phyloP scores from a whole-genome alignment of 2,113 vertebrate species.

The Ochotona princeps region DNA sequence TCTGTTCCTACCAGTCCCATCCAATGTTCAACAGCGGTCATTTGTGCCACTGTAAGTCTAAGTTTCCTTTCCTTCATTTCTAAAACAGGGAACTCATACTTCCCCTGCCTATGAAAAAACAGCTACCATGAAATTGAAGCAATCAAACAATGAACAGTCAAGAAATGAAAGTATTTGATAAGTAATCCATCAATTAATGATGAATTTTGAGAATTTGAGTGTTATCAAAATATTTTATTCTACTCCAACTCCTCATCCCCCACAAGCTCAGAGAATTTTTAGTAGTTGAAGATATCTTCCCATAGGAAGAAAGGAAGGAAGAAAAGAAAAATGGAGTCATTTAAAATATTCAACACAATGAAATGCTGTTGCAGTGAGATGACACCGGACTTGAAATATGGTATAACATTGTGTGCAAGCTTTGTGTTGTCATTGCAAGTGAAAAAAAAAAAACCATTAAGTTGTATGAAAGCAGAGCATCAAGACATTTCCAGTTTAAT shows the following conservation, averaged over 20 bases:
- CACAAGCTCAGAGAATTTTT: not conserved
- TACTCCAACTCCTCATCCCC: no score
- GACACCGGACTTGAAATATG: not conserved
- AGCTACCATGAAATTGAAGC: no score
- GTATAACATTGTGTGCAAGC: not conserved
- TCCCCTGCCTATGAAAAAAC: no score
- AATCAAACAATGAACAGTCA: not conserved
- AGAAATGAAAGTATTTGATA: not conserved
- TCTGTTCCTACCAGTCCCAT: not conserved
- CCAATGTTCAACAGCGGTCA: not conserved
- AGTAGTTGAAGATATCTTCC: not conserved
- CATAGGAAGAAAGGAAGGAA: not conserved
- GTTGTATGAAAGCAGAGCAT: not conserved
- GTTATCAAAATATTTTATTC: not conserved
- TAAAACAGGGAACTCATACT: not conserved
- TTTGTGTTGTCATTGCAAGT: not conserved
- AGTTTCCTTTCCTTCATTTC: not conserved
- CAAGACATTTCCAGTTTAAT: not conserved
- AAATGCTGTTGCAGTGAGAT: not conserved
- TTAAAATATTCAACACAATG: not conserved
- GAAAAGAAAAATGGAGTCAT: not conserved
- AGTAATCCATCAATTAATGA: not conserved
- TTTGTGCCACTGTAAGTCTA: no score
- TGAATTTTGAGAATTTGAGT: not conserved
- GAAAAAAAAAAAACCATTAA: not conserved